Conservation (phyloP, 2,888 invertebrate genomes). For the Chamaedrilus cognettii region DNA sequence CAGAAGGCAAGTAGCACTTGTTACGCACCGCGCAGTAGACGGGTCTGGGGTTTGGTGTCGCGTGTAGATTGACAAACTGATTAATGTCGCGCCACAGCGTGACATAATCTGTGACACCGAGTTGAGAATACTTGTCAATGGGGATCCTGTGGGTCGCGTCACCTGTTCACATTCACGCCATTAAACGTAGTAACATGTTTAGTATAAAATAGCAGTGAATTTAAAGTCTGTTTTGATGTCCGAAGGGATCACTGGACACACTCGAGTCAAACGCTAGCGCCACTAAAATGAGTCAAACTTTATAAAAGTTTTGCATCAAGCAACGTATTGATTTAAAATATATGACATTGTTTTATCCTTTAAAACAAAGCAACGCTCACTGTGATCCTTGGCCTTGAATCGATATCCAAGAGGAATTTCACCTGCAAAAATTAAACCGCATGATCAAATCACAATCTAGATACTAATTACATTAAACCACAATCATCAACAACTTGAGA, state of each 20-base stretch:
- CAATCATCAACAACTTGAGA: too few species aligned
- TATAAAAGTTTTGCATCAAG: too few species aligned
- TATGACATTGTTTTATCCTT: not conserved
- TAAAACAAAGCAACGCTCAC: not conserved
- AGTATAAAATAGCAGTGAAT: not conserved
- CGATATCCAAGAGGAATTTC: conserved; percentile 11
- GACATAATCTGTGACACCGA: not conserved
- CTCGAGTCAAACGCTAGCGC: too few species aligned
- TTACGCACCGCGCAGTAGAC: conserved; percentile 2
- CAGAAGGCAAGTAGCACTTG: not conserved
- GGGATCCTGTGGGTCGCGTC: conserved; percentile 12
- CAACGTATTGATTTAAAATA: not conserved
- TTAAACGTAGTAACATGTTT: not conserved
- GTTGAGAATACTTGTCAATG: not conserved
- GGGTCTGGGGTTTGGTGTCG: not conserved
- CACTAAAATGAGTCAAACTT: too few species aligned
- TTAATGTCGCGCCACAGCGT: not conserved
- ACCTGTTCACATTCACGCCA: not conserved
- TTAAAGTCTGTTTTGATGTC: too few species aligned
- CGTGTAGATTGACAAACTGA: not conserved
- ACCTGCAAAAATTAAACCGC: not conserved
- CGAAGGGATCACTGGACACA: too few species aligned
- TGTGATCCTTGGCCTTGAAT: conserved; percentile 13
- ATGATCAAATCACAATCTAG: too few species aligned
- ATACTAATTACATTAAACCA: too few species aligned